Evolutionary conservation across 1,140 invertebrate genomes (phyloP).

Genomic region (Drosophila fuyamai): DNA sequence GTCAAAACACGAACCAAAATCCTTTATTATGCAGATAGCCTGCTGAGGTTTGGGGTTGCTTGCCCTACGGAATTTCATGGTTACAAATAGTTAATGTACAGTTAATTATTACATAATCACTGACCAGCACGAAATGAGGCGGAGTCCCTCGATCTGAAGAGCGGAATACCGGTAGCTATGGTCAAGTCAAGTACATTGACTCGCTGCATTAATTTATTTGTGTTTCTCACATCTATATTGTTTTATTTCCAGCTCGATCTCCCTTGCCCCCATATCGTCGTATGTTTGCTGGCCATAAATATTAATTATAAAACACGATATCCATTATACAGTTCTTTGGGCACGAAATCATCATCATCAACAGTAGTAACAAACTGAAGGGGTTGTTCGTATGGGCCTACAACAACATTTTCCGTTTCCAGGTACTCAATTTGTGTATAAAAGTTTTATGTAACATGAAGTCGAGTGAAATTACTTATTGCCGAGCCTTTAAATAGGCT

Average conservation of each 20-base stretch:
- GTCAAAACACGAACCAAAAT: slow-evolving; percentile 54
- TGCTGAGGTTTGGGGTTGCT: slow-evolving; percentile 8
- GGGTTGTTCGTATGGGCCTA: slow-evolving; percentile 49
- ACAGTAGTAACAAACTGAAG: slow-evolving; percentile 27
- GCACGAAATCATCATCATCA: slow-evolving; percentile 62
- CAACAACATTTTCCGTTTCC: slow-evolving; percentile 50
- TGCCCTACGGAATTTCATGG: slow-evolving; percentile 70
- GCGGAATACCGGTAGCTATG: background rate
- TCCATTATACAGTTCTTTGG: slow-evolving; percentile 42
- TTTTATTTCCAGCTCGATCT: slow-evolving; percentile 6
- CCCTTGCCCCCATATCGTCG: slow-evolving; percentile 9
- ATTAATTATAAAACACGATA: slow-evolving; percentile 71
- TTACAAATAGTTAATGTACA: slow-evolving; percentile 81
- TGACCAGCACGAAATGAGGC: slow-evolving; percentile 52
- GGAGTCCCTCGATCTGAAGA: slow-evolving; percentile 11
- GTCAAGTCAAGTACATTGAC: slow-evolving; percentile 64
- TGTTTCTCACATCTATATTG: slow-evolving; percentile 11
- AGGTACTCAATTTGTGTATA: slow-evolving; percentile 42
- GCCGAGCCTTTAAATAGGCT: slow-evolving; percentile 12
- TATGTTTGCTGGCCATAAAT: slow-evolving; percentile 64
- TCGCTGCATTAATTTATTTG: slow-evolving; percentile 37
- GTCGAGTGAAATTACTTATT: slow-evolving; percentile 21
- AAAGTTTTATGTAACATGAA: slow-evolving; percentile 38
- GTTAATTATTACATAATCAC: slow-evolving; percentile 82
- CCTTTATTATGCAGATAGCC: slow-evolving; percentile 52